A percentile compares a stretch with the other conserved stretches of the same genome.
Evolutionary conservation across 1,140 invertebrate species (phyloP).

Genomic region (Orussus abietinus): DNA sequence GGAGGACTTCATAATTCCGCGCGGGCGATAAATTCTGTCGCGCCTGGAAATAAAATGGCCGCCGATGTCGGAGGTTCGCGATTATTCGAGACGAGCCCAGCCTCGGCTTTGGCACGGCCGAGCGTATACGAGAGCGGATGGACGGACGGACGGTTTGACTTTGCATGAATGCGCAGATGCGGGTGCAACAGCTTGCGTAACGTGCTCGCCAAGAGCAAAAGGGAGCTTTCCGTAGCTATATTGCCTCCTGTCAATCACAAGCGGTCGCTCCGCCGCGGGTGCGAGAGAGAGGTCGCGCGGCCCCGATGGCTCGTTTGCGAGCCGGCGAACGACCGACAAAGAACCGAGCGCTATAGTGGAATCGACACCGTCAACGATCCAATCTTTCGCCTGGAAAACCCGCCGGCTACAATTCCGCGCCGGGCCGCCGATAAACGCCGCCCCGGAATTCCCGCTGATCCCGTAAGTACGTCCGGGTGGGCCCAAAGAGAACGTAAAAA

Average conservation of each 20-base stretch:
- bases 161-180: slow-evolving; percentile 56
- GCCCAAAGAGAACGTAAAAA: no score
- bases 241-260: slow-evolving; percentile 54
- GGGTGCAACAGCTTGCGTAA: slow-evolving; percentile 57
- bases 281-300: no score
- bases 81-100: slow-evolving; percentile 44
- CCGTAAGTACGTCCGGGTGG: no score
- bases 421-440: no score
- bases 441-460: no score
- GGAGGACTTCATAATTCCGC: no score
- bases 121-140: slow-evolving; percentile 28
- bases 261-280: slow-evolving; percentile 31
- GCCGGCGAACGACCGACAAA: no score
- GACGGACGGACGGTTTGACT: slow-evolving; percentile 48
- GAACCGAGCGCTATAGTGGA: not conserved
- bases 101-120: slow-evolving; percentile 31
- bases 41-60: no score
- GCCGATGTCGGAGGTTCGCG: slow-evolving; percentile 22
- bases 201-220: slow-evolving; percentile 49
- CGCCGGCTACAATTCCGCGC: no score
- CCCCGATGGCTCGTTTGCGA: no score
- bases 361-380: slow-evolving; percentile 2
- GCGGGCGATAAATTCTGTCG: no score
- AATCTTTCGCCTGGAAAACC: no score
- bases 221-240: slow-evolving; percentile 43